Conservation (phyloP, 2,113 vertebrate species). For the Apaloderma vittatum region DNA sequence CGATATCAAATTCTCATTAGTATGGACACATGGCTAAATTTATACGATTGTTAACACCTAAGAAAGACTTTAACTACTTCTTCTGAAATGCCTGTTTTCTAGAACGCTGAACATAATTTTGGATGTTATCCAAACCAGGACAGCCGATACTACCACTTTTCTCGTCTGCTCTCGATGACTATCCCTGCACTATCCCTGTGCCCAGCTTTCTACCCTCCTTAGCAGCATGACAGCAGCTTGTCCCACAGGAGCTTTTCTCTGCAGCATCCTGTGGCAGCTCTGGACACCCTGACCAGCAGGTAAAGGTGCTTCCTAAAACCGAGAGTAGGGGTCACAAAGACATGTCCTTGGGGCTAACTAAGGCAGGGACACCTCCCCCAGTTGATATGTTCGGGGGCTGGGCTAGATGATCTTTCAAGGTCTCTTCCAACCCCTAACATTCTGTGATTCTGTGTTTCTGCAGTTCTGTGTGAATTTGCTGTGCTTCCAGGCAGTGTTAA, state of each 20-base stretch:
- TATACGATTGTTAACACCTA: not conserved
- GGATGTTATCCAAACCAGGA: not conserved
- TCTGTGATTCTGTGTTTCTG: too few relatives aligned
- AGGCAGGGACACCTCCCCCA: not conserved
- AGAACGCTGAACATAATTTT: not conserved
- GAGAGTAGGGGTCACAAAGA: fast-evolving
- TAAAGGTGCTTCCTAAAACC: not conserved
- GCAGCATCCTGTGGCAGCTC: not conserved
- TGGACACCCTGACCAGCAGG: fast-evolving
- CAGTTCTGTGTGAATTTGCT: too few relatives aligned
- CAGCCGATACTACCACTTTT: not conserved
- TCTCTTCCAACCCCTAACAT: too few relatives aligned
- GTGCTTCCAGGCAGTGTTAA: not conserved
- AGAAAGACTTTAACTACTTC: not conserved
- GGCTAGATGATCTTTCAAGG: too few relatives aligned
- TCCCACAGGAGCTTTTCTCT: not conserved
- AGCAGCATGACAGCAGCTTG: not conserved
- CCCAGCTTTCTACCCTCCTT: not conserved
- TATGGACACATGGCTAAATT: not conserved
- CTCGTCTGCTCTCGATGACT: not conserved
- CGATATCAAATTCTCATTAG: not conserved
- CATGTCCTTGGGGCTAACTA: not conserved
- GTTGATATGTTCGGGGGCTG: not conserved
- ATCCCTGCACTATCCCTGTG: not conserved
- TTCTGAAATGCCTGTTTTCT: not conserved